Conservation (phyloP, 2,797 vertebrate species). For the Rhinatrema bivittatum region DNA sequence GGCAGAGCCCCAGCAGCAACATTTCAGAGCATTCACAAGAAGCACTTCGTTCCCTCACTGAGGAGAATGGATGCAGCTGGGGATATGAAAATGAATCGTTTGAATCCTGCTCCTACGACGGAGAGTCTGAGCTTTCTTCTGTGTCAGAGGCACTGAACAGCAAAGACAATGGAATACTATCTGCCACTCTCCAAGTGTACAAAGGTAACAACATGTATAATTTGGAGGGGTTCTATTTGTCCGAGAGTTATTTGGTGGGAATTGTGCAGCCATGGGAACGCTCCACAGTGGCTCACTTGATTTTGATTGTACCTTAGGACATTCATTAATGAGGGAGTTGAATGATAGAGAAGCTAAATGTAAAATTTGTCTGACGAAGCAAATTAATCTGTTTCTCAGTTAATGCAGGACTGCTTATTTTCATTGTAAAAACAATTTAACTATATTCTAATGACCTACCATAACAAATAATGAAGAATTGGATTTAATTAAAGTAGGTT, state of each 20-base stretch:
- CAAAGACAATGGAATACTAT: constrained; percentile 3
- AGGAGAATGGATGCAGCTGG: constrained; percentile 5
- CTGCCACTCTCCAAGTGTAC: background rate
- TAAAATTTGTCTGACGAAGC: no score
- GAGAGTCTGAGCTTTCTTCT: background rate
- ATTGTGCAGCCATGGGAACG: background rate
- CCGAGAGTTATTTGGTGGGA: accelerated
- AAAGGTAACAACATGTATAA: background rate
- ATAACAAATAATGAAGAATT: no score
- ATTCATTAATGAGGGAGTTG: no score
- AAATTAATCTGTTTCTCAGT: no score
- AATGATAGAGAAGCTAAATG: no score
- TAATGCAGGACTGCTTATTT: no score
- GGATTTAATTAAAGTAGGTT: no score
- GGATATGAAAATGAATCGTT: background rate
- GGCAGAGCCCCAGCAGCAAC: background rate
- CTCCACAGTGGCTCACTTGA: no score
- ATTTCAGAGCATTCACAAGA: constrained; percentile 2
- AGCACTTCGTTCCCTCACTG: constrained; percentile 10
- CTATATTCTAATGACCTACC: no score
- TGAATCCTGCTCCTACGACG: background rate
- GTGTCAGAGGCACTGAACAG: background rate
- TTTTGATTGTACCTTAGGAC: no score
- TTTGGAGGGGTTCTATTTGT: background rate
- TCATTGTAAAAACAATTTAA: no score